A percentile compares a stretch with the other conserved stretches of the same genome.
Evolutionary conservation across 2,113 vertebrate genomes (phyloP).

Genomic region (Tachuris rubrigastra): DNA sequence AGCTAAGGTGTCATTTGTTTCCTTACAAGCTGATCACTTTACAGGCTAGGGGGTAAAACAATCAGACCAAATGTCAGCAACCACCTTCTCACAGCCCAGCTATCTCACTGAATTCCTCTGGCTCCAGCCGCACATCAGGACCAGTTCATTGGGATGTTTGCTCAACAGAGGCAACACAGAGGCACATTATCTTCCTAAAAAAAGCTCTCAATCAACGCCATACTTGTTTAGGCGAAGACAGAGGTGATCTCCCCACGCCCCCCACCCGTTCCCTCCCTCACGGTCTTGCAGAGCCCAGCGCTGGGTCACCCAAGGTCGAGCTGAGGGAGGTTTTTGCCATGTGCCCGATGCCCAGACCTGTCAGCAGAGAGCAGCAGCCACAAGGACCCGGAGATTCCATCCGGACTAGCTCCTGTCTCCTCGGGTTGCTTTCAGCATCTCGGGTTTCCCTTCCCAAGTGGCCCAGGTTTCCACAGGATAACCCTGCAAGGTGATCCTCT

Average conservation of each 20-base stretch:
- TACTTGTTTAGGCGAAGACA: neutral
- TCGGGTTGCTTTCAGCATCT: neutral
- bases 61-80: neutral
- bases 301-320: neutral
- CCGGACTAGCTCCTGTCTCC: neutral
- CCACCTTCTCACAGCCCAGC: neutral
- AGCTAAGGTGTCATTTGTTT: neutral
- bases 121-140: neutral
- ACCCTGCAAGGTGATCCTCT: neutral
- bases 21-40: neutral
- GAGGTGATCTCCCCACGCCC: neutral
- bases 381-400: neutral
- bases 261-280: too few species aligned
- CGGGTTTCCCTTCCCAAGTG: rapidly evolving
- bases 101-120: neutral
- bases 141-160: neutral
- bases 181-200: neutral
- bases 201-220: neutral
- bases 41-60: neutral
- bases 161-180: neutral
- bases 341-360: neutral
- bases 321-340: neutral
- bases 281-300: neutral
- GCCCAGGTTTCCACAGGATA: neutral
- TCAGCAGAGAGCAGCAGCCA: conserved; percentile 61